A percentile compares a stretch with the other conserved stretches of the same genome.
Conservation (phyloP, 2,888 invertebrate genomes). For the Sinodicranocentrus sp. region DNA sequence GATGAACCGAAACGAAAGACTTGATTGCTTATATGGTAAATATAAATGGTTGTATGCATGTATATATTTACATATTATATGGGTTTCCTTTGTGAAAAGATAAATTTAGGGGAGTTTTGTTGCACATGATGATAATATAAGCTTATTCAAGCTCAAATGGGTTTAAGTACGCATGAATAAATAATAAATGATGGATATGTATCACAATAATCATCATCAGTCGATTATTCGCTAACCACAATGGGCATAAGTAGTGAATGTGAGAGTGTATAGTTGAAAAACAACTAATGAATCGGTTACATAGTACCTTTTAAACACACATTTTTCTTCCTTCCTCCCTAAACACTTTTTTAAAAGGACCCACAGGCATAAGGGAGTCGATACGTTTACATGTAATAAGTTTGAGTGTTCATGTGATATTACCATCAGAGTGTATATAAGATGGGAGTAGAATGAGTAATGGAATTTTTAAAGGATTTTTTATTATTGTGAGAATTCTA, state of each 20-base stretch:
- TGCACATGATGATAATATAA: too few species aligned
- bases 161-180: conserved; percentile 1
- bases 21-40: conserved; percentile 18
- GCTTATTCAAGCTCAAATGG: too few species aligned
- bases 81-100: neutral
- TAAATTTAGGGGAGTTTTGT: too few species aligned
- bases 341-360: conserved; percentile 5
- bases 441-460: conserved; percentile 29
- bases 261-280: too few species aligned
- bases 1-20: conserved; percentile 51
- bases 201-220: conserved; percentile 44
- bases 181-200: conserved; percentile 23
- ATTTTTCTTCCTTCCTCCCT: neutral
- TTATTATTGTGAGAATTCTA: conserved; percentile 75
- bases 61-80: neutral
- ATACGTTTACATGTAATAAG: neutral
- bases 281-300: too few species aligned
- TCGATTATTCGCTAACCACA: conserved; percentile 51
- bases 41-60: neutral
- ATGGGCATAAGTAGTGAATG: conserved; percentile 5
- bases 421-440: too few species aligned
- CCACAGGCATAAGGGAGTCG: neutral
- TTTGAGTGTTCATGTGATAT: too few species aligned
- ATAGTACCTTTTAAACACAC: neutral
- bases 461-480: conserved; percentile 63